A percentile compares a stretch with the other conserved stretches of the same genome.
phyloP scores from a whole-genome alignment of 2,888 invertebrate species.

The Caenorhabditis sp. region DNA sequence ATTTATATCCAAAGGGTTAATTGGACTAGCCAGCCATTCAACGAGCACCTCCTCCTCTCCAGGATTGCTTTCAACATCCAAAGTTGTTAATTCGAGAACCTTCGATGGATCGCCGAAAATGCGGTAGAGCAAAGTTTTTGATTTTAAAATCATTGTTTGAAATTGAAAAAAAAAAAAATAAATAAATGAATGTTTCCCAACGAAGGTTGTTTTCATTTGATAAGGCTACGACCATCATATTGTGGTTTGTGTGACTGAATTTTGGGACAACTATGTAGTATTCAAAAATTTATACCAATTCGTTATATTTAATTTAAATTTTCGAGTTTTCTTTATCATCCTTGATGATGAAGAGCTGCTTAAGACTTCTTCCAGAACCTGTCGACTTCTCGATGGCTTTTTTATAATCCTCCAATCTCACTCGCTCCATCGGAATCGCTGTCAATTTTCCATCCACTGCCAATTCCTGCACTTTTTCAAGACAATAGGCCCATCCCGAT shows the following conservation, averaged over 20 bases:
- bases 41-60: constrained; percentile 52
- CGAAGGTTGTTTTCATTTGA: too few species aligned
- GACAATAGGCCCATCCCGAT: constrained; percentile 35
- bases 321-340: too few species aligned
- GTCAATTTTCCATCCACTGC: constrained; percentile 44
- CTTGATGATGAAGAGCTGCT: too few species aligned
- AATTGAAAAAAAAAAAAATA: neutral
- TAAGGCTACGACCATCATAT: too few species aligned
- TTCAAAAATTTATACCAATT: too few species aligned
- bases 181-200: too few species aligned
- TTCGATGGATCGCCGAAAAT: constrained; percentile 40
- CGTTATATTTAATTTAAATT: too few species aligned
- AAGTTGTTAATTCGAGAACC: constrained; percentile 35
- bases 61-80: constrained; percentile 38
- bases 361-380: too few species aligned
- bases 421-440: constrained; percentile 54
- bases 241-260: too few species aligned
- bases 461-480: constrained; percentile 43
- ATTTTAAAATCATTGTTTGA: constrained; percentile 7
- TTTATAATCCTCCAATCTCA: too few species aligned
- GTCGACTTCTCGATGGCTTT: too few species aligned
- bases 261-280: too few species aligned
- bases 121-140: constrained; percentile 33
- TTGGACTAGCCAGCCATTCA: constrained; percentile 64
- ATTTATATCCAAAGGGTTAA: constrained; percentile 68